Conservation (phyloP, 2,113 vertebrate species). For the Lophotis ruficrista region DNA sequence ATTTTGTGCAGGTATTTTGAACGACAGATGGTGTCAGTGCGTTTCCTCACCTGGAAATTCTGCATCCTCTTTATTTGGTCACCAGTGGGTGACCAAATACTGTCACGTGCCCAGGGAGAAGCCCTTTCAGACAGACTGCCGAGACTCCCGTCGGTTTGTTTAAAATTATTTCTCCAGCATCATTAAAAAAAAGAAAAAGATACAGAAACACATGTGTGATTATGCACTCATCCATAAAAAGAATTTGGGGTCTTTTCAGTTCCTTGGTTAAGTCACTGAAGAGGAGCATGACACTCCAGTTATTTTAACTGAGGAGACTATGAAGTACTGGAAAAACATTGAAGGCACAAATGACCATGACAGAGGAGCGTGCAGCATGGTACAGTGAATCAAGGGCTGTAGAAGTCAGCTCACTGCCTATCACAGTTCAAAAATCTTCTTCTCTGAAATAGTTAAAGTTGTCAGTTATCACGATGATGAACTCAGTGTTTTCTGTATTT, state of each 20-base stretch:
- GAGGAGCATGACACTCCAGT: neutral
- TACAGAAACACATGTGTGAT: neutral
- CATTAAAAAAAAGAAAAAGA: neutral
- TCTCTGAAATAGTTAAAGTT: neutral
- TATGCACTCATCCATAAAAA: neutral
- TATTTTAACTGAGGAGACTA: neutral
- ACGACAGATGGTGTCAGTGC: neutral
- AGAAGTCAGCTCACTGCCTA: neutral
- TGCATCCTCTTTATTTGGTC: neutral
- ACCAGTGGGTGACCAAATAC: neutral
- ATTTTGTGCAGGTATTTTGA: neutral
- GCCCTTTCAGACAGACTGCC: neutral
- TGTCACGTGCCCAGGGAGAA: neutral
- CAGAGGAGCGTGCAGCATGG: accelerated
- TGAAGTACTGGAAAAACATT: neutral
- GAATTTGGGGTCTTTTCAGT: neutral
- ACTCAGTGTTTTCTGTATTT: neutral
- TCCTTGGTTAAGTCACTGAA: neutral
- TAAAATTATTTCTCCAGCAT: neutral
- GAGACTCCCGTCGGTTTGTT: neutral
- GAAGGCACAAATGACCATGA: neutral
- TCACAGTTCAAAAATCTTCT: neutral
- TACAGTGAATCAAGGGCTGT: neutral
- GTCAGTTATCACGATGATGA: neutral
- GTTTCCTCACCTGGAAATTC: neutral